A percentile compares a stretch with the other conserved stretches of the same genome.
phyloP scores from a whole-genome alignment of 2,113 vertebrate genomes.

The Phoxinus phoxinus region DNA sequence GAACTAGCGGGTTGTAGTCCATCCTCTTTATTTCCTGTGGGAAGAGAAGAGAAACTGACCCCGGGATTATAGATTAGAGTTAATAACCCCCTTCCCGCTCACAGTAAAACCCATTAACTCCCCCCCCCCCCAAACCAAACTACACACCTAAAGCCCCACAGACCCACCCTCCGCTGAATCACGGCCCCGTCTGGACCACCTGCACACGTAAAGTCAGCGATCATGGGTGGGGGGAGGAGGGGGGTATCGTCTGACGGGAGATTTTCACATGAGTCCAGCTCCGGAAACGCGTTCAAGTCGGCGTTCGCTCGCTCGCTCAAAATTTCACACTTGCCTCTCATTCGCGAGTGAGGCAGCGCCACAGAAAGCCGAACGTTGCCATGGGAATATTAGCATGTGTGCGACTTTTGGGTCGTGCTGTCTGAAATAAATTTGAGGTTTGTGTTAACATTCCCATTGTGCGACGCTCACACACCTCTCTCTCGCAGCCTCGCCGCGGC shows the following conservation, averaged over 20 bases:
- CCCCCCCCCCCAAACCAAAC: slow-evolving; percentile 9
- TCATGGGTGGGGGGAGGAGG: slow-evolving; percentile 43
- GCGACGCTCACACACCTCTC: slow-evolving; percentile 56
- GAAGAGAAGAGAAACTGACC: slow-evolving; percentile 55
- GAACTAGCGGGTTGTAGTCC: slow-evolving; percentile 9
- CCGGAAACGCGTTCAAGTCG: neutral
- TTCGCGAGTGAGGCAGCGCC: slow-evolving; percentile 48
- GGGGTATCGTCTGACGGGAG: slow-evolving; percentile 53
- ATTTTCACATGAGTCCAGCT: slow-evolving; percentile 57
- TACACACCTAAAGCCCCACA: slow-evolving; percentile 26
- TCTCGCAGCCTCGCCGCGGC: slow-evolving; percentile 61
- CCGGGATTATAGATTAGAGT: slow-evolving; percentile 33
- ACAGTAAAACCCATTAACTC: slow-evolving; percentile 39
- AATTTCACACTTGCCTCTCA: slow-evolving; percentile 64
- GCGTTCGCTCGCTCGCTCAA: neutral
- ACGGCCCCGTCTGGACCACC: slow-evolving; percentile 24
- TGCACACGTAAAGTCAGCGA: slow-evolving; percentile 43
- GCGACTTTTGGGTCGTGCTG: slow-evolving; percentile 64
- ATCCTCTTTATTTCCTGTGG: slow-evolving; percentile 55
- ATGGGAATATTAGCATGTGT: slow-evolving; percentile 73
- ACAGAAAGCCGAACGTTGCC: slow-evolving; percentile 68
- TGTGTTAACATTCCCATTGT: slow-evolving; percentile 71
- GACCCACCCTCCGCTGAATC: slow-evolving; percentile 25
- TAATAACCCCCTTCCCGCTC: slow-evolving; percentile 39
- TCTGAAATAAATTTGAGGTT: slow-evolving; percentile 72